Base-by-base conservation (phyloP, 2,113 vertebrate genomes). In the Cebidichthys violaceus region DNA sequence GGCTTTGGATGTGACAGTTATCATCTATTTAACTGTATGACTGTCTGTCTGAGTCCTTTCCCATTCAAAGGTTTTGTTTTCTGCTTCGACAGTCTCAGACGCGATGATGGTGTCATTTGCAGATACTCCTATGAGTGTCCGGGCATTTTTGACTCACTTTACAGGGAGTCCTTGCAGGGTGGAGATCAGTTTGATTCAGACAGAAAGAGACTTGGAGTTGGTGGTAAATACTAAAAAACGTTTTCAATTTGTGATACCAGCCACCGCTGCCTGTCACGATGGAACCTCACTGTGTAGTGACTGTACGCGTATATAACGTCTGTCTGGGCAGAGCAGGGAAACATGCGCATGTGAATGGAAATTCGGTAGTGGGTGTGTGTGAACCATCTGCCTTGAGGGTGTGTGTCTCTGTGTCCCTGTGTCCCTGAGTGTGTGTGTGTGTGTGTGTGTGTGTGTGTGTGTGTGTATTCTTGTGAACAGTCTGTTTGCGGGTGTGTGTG, bases 401-500 rank as follows among this genome's bases (percentile, higher is more conserved):
- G 87, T 85, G 72, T 81, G 66, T 67, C 0, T 79, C 20, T 82
- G 15, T 79, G 31, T 70, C 69, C 61, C 35, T 18, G 24, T 15
- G 43, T 14, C 1, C 41, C 31, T 45, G 88, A n/a, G n/a, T n/a
- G n/a, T 84, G 86, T 90, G 86, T 86, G 85, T 57, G 82, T 71
- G 86, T 83, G 71, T 84, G 65, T 65, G 0, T 79, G 24, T 82
- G 22, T 78, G 29, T 70, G 14, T 55, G 65, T 66, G n/a, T 70
- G 43, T 43, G n/a, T 37, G 64, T 64, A 62, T 4, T 31, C 55
- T 75, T 83, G 85, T 64, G 84, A 90, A 88, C 86, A 89, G 89
- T 86, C 81, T 90, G 90, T 75, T 84, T 87, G 89, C 55, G 90
- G 88, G 89, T 84, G 89, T 91, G 85, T 90, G 90, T 71, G 69